Evolutionary conservation across 2,113 vertebrate species (phyloP).

Genomic region (Todiramphus saurophagus): DNA sequence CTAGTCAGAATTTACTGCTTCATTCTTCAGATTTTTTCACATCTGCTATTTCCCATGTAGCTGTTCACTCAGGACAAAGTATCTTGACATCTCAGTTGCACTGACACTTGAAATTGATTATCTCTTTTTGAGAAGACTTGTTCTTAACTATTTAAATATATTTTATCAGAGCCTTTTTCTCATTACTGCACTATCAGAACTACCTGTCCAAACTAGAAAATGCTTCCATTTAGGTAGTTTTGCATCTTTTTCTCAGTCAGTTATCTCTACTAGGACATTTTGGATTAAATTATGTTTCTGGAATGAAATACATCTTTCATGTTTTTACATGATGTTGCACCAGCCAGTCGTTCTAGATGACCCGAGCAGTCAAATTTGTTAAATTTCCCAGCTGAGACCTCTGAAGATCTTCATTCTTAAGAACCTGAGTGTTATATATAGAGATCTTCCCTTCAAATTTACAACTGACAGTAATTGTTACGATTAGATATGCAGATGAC

Average conservation of each 20-base stretch:
- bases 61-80: not conserved
- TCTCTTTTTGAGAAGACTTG: not conserved
- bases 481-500: not conserved
- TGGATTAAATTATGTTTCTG: not conserved
- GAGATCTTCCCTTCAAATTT: not conserved
- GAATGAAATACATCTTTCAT: not conserved
- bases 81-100: not conserved
- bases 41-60: not conserved
- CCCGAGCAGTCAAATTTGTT: not conserved
- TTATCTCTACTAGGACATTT: not conserved
- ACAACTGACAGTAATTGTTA: not conserved
- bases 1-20: not conserved
- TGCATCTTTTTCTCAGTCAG: not conserved
- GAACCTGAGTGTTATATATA: not conserved
- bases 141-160: not conserved
- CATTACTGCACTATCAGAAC: not conserved
- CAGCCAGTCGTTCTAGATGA: not conserved
- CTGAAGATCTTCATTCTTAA: not conserved
- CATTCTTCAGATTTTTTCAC: not conserved
- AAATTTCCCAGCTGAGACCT: not conserved
- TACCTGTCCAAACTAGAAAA: not conserved
- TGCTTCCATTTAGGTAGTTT: not conserved
- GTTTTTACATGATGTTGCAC: not conserved
- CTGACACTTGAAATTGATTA: not conserved
- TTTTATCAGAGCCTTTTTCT: not conserved